Percentiles rank a stretch among this genome's conserved stretches.
phyloP scores from a whole-genome alignment of 2,888 invertebrate genomes.

The Drosophila multiciliata region DNA sequence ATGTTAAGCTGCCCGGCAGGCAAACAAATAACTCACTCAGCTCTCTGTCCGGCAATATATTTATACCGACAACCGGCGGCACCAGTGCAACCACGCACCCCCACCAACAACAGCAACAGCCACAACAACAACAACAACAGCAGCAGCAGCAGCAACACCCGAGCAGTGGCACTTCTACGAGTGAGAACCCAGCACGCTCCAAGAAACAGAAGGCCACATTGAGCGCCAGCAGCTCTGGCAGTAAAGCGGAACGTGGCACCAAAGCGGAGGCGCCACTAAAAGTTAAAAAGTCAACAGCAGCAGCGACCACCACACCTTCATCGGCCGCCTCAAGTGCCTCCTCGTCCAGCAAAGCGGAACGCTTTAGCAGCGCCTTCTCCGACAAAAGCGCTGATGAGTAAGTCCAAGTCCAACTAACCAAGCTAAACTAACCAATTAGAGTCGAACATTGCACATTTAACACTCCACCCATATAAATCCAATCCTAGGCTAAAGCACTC shows the following conservation, averaged over 20 bases:
- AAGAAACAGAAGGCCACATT: constrained; percentile 59
- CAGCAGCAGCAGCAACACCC: constrained; percentile 54
- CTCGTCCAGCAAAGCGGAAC: constrained; percentile 67
- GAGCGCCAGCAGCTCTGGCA: constrained; percentile 24
- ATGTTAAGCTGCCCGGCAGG: constrained; percentile 87
- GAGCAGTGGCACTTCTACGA: constrained; percentile 18
- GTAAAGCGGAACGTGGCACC: constrained; percentile 48
- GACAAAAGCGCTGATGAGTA: constrained; percentile 83
- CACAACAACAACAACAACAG: constrained; percentile 39
- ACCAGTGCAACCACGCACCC: constrained; percentile 52
- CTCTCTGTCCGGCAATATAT: constrained; percentile 92
- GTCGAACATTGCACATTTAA: constrained; percentile 18
- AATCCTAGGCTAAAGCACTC: not conserved
- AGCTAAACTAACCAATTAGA: constrained; percentile 12
- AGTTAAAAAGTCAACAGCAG: constrained; percentile 38
- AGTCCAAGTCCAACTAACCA: constrained; percentile 52
- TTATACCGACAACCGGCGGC: constrained; percentile 86
- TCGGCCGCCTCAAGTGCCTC: constrained; percentile 62
- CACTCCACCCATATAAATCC: constrained; percentile 1
- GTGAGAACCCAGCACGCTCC: constrained; percentile 50
- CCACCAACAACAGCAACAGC: constrained; percentile 44
- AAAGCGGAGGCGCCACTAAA: constrained; percentile 51
- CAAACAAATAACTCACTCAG: constrained; percentile 95
- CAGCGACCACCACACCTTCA: constrained; percentile 37
- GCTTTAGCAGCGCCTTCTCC: constrained; percentile 68